A percentile compares a stretch with the other conserved stretches of the same genome.
phyloP scores from a whole-genome alignment of 2,888 invertebrate species.

The Apamea sordens region DNA sequence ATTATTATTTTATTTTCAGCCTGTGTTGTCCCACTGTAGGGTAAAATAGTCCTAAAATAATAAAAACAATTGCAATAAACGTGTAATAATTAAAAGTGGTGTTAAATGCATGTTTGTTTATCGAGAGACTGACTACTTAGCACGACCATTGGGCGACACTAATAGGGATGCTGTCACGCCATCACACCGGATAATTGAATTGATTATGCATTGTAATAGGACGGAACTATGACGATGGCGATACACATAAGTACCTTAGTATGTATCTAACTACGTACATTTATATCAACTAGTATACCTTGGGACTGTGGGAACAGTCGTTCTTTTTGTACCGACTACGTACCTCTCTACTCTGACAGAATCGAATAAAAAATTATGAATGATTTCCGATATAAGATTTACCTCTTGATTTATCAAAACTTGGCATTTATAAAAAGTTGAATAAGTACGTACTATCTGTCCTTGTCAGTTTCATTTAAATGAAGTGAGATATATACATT shows the following conservation, averaged over 20 bases:
- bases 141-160: conserved; percentile 15
- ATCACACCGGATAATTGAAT: conserved; percentile 69
- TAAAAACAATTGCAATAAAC: not conserved
- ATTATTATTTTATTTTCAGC: not conserved
- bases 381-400: conserved; percentile 24
- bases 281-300: conserved; percentile 61
- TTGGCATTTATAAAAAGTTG: conserved; percentile 25
- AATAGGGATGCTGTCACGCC: conserved; percentile 65
- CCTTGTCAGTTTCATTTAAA: conserved; percentile 14
- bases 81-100: conserved; percentile 16
- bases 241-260: conserved; percentile 35
- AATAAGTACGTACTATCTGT: not conserved
- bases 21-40: not conserved
- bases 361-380: conserved; percentile 43
- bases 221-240: conserved; percentile 65
- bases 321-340: conserved; percentile 49
- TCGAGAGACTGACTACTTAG: conserved; percentile 8
- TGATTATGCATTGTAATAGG: conserved; percentile 71
- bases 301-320: conserved; percentile 62
- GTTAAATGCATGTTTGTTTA: conserved; percentile 18
- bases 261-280: conserved; percentile 43
- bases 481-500: conserved; percentile 8
- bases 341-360: conserved; percentile 34
- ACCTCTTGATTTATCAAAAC: conserved; percentile 17
- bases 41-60: not conserved